Evolutionary conservation across 2,797 vertebrate genomes (phyloP).

Genomic region (Cottoperca gobio): DNA sequence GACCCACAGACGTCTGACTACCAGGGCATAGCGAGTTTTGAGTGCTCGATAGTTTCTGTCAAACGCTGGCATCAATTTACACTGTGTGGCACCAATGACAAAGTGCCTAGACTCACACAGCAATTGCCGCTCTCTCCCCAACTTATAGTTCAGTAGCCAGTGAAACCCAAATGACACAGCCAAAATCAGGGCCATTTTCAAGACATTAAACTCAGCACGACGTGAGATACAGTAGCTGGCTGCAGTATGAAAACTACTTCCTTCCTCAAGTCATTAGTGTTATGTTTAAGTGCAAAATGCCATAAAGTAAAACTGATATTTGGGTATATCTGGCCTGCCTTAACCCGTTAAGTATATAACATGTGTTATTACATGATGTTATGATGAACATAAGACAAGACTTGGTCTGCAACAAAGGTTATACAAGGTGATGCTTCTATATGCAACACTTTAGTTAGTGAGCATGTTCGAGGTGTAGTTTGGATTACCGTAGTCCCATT

Average conservation of each 20-base stretch:
- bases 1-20: conserved; percentile 13
- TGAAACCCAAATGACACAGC: conserved; percentile 54
- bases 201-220: conserved; percentile 51
- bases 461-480: conserved; percentile 10
- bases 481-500: background rate
- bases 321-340: background rate
- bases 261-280: conserved; percentile 15
- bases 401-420: background rate
- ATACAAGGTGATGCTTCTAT: background rate
- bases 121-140: conserved; percentile 52
- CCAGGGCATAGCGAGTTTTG: conserved; percentile 35
- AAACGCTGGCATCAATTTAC: conserved; percentile 55
- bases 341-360: background rate
- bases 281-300: conserved; percentile 11
- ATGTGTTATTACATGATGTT: background rate
- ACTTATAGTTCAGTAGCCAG: conserved; percentile 61
- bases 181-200: conserved; percentile 53
- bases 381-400: too few species aligned
- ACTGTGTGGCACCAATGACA: conserved; percentile 57
- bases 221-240: conserved; percentile 32
- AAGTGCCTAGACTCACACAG: conserved; percentile 53
- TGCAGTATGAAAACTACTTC: conserved; percentile 31
- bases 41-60: conserved; percentile 50
- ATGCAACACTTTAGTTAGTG: background rate
- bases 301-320: background rate